A percentile compares a stretch with the other conserved stretches of the same genome.
These are phyloP conservation scores for Siniperca scherzeri DNA, from an alignment of 2,797 vertebrate species.

Conservation along the genomic window DNA sequence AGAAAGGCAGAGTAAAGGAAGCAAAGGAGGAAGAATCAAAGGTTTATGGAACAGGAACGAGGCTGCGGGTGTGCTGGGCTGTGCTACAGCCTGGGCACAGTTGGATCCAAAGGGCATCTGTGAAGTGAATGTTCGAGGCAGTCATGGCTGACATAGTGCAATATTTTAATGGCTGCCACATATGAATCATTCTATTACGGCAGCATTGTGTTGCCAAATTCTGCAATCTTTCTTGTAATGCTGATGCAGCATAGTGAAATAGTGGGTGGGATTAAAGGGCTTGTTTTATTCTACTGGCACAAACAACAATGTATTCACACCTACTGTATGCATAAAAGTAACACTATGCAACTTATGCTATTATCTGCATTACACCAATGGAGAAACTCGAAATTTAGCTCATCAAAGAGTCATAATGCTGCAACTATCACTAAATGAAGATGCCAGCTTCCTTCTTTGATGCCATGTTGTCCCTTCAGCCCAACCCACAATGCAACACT, in stretches of 20 bases:
- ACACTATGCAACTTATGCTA: constrained; percentile 27
- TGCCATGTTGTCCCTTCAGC: neutral
- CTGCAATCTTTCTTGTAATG: constrained; percentile 66
- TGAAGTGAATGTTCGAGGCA: constrained; percentile 45
- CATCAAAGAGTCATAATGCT: neutral
- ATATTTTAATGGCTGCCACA: constrained; percentile 62
- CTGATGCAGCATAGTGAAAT: constrained; percentile 75
- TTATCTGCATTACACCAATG: constrained; percentile 4
- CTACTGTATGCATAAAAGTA: constrained; percentile 30
- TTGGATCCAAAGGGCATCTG: constrained; percentile 60
- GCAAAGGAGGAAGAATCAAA: constrained; percentile 63
- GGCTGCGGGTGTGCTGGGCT: constrained; percentile 58
- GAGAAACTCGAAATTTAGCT: neutral
- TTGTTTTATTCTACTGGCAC: constrained; percentile 61
- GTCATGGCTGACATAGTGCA: constrained; percentile 42
- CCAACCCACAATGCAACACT: constrained; percentile 18
- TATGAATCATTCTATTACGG: constrained; percentile 58
- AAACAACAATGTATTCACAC: constrained; percentile 61
- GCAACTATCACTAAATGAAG: neutral
- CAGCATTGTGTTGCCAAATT: constrained; percentile 67
- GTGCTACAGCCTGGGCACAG: constrained; percentile 54
- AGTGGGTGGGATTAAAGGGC: constrained; percentile 64
- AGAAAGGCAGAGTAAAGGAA: constrained; percentile 59
- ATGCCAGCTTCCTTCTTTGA: neutral
- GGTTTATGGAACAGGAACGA: constrained; percentile 66